A percentile compares a stretch with the other conserved stretches of the same genome.
These are phyloP conservation scores for Macroramphosus scolopax DNA, from an alignment of 2,797 vertebrate genomes.

Conservation along the genomic window DNA sequence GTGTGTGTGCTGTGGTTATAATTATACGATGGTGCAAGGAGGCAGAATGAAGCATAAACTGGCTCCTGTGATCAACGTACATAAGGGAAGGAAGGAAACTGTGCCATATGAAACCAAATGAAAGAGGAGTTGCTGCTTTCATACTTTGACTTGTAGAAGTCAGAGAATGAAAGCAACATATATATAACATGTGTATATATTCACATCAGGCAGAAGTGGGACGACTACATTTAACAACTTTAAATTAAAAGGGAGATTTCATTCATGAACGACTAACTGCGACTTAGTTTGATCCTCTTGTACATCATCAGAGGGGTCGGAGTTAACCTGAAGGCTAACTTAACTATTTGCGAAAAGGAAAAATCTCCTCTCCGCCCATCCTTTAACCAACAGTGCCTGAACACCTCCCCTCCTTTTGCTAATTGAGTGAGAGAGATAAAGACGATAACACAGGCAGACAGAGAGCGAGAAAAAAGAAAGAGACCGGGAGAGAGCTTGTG, in stretches of 20 bases:
- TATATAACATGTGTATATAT: background rate
- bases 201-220: too few species aligned
- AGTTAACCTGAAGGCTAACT: conserved; percentile 44
- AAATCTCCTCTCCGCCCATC: conserved; percentile 41
- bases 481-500: conserved; percentile 57
- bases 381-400: conserved; percentile 36
- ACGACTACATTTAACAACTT: too few species aligned
- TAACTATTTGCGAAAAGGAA: conserved; percentile 52
- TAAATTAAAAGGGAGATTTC: conserved; percentile 1
- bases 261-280: conserved; percentile 11
- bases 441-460: conserved; percentile 9
- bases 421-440: conserved; percentile 3
- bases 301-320: too few species aligned
- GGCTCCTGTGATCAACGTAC: conserved; percentile 15
- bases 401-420: conserved; percentile 18
- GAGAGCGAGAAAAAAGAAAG: conserved; percentile 41
- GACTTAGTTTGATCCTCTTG: conserved; percentile 32
- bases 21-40: conserved; percentile 33
- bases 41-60: conserved; percentile 28
- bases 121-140: conserved; percentile 8
- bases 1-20: conserved; percentile 44
- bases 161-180: too few species aligned
- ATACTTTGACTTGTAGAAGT: too few species aligned
- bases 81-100: conserved; percentile 5
- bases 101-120: conserved; percentile 25